Evolutionary conservation across 1,140 invertebrate species (phyloP).

Genomic region (Uloborus diversus): DNA sequence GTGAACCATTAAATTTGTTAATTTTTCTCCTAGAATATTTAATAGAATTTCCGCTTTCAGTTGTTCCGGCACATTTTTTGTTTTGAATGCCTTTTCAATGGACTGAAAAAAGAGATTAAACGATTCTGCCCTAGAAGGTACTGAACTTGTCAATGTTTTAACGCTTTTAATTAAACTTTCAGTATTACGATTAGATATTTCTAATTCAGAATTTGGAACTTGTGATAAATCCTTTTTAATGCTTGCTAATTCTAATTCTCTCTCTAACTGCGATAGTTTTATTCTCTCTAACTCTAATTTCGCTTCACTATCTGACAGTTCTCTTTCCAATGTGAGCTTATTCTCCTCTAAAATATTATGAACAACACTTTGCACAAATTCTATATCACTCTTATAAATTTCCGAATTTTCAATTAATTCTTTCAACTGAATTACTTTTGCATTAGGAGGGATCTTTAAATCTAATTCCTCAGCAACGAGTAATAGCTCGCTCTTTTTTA

Average conservation of each 20-base stretch:
- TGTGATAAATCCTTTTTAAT: background rate
- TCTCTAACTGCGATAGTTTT: background rate
- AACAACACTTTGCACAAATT: background rate
- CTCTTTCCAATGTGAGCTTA: too few relatives aligned
- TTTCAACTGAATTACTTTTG: background rate
- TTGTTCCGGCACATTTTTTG: background rate
- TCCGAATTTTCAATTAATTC: background rate
- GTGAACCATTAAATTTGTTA: background rate
- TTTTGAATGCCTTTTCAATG: background rate
- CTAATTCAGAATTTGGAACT: background rate
- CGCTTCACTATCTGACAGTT: background rate
- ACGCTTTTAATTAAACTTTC: background rate
- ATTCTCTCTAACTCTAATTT: background rate
- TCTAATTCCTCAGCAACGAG: background rate
- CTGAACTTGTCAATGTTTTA: background rate
- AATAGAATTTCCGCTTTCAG: background rate
- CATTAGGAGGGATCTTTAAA: background rate
- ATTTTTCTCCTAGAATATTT: background rate
- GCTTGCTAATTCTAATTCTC: background rate
- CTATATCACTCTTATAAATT: background rate
- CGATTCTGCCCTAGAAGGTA: background rate
- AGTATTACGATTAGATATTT: background rate
- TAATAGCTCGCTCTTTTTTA: background rate
- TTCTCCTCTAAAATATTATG: background rate
- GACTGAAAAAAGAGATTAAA: background rate